Evolutionary conservation across 2,888 invertebrate species (phyloP).

Genomic region (Drymonia ruficornis): DNA sequence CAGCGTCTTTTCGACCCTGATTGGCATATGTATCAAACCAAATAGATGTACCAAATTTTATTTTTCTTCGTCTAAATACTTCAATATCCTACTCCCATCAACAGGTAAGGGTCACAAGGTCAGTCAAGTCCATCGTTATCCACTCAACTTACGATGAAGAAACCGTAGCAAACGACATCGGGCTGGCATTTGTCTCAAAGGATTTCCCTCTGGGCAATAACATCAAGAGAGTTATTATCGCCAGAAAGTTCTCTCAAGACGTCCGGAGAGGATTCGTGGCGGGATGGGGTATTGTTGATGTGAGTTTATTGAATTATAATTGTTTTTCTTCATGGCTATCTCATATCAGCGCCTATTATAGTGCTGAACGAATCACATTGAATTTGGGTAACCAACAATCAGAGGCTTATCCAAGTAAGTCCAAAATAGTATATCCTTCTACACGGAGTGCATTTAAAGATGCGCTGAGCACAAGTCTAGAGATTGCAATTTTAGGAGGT

Average conservation of each 20-base stretch:
- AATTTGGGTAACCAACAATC: too few relatives aligned
- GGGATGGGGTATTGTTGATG: constrained; percentile 57
- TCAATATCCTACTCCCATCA: background rate
- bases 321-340: too few relatives aligned
- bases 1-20: too few relatives aligned
- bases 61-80: background rate
- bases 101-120: constrained; percentile 23
- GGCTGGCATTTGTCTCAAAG: constrained; percentile 28
- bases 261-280: constrained; percentile 35
- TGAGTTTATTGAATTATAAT: constrained; percentile 31
- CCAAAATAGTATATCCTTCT: too few relatives aligned
- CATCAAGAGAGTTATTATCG: constrained; percentile 47
- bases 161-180: constrained; percentile 44
- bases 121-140: constrained; percentile 15
- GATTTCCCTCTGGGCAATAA: constrained; percentile 35
- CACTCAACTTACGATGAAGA: constrained; percentile 34
- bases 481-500: too few relatives aligned
- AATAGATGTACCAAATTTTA: too few relatives aligned
- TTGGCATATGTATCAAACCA: too few relatives aligned
- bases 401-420: too few relatives aligned
- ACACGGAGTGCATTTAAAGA: too few relatives aligned
- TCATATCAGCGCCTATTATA: too few relatives aligned
- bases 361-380: too few relatives aligned
- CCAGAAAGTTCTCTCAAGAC: constrained; percentile 17
- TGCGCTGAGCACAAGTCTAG: too few relatives aligned